Conservation (phyloP, 2,113 vertebrate genomes). For the Aptenodytes patagonicus region DNA sequence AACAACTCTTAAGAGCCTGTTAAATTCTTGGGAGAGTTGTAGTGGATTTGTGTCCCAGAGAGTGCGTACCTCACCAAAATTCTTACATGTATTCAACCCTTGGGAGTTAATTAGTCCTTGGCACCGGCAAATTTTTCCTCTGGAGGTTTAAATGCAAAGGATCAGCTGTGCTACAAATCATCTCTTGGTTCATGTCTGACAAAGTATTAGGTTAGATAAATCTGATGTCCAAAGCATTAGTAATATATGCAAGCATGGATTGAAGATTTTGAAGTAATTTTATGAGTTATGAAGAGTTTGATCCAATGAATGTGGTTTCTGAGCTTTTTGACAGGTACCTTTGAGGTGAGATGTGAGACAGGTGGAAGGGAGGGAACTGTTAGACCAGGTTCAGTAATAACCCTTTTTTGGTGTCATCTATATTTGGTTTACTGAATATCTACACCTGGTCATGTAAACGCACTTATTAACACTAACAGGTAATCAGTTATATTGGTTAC, state of each 20-base stretch:
- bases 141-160: neutral
- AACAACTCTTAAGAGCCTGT: neutral
- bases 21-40: neutral
- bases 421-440: neutral
- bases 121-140: neutral
- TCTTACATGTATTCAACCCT: accelerated
- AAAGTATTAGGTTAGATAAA: neutral
- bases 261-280: neutral
- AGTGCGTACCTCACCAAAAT: accelerated
- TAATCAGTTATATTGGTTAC: neutral
- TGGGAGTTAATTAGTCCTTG: neutral
- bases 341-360: neutral
- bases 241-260: neutral
- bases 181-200: neutral
- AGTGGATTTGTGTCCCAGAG: neutral
- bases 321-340: neutral
- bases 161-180: neutral
- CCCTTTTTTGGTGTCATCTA: neutral
- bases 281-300: neutral
- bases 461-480: neutral
- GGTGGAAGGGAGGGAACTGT: neutral
- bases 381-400: neutral
- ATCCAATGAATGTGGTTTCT: neutral
- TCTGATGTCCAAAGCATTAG: neutral
- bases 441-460: neutral